These are phyloP conservation scores for Notodonta dromedarius DNA, from an alignment of 2,888 invertebrate genomes.

Conservation along the genomic window DNA sequence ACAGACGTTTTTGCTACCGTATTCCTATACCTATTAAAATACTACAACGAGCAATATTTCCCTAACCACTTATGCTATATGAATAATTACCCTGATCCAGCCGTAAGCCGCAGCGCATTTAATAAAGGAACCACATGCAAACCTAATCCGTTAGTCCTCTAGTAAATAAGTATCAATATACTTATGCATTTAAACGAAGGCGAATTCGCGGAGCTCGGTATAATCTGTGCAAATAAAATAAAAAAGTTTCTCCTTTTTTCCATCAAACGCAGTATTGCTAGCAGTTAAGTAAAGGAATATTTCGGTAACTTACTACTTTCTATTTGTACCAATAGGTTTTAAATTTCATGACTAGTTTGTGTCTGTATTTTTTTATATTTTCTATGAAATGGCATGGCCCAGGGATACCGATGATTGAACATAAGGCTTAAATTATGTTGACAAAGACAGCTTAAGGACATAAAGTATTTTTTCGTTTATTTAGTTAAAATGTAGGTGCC, in stretches of 20 bases:
- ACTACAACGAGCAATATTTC: background rate
- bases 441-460: too few relatives aligned
- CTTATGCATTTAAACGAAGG: background rate
- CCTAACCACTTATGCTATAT: background rate
- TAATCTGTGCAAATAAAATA: slow-evolving; percentile 2
- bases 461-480: too few relatives aligned
- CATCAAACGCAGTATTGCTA: background rate
- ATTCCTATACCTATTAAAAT: too few relatives aligned
- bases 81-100: background rate
- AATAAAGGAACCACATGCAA: slow-evolving; percentile 1
- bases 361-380: too few relatives aligned
- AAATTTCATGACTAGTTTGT: background rate
- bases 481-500: too few relatives aligned
- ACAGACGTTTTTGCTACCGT: too few relatives aligned
- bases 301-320: background rate
- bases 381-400: too few relatives aligned
- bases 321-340: background rate
- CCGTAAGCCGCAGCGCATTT: background rate
- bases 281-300: background rate
- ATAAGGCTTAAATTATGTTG: too few relatives aligned
- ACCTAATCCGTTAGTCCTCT: background rate
- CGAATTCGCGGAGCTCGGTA: background rate
- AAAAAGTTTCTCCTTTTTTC: background rate
- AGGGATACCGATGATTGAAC: too few relatives aligned
- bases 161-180: slow-evolving; percentile 2